These are phyloP conservation scores for Coreius guichenoti DNA, from an alignment of 2,797 vertebrate species.

Conservation along the genomic window DNA sequence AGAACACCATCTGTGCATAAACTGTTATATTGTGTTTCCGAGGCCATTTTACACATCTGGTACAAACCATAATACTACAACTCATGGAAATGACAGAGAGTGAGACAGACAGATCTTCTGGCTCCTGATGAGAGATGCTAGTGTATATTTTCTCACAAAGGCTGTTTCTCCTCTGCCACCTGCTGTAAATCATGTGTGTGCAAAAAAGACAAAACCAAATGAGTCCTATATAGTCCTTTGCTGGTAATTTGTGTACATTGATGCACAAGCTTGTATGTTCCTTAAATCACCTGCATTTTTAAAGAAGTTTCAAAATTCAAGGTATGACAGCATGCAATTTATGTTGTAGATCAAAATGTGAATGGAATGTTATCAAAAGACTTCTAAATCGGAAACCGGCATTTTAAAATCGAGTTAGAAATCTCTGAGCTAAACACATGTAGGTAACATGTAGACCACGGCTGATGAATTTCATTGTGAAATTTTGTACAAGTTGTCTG, in stretches of 20 bases:
- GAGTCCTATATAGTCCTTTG: slow-evolving; percentile 1
- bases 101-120: slow-evolving; percentile 7
- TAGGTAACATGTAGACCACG: background rate
- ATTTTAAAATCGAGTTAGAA: background rate
- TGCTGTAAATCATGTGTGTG: background rate
- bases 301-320: background rate
- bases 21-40: background rate
- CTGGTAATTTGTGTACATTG: background rate
- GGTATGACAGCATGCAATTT: background rate
- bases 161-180: background rate
- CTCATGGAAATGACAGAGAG: slow-evolving; percentile 10
- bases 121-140: background rate
- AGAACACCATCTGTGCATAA: slow-evolving; percentile 10
- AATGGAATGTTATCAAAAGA: background rate
- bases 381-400: background rate
- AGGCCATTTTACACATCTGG: slow-evolving; percentile 4
- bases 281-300: background rate
- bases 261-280: background rate
- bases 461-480: background rate
- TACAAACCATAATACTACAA: background rate
- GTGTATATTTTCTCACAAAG: background rate
- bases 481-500: background rate
- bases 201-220: slow-evolving; percentile 16
- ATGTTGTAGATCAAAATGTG: background rate
- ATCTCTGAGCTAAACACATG: background rate